These are phyloP conservation scores for Campylomormyrus tamandua DNA, from an alignment of 2,113 vertebrate species.

Conservation along the genomic window DNA sequence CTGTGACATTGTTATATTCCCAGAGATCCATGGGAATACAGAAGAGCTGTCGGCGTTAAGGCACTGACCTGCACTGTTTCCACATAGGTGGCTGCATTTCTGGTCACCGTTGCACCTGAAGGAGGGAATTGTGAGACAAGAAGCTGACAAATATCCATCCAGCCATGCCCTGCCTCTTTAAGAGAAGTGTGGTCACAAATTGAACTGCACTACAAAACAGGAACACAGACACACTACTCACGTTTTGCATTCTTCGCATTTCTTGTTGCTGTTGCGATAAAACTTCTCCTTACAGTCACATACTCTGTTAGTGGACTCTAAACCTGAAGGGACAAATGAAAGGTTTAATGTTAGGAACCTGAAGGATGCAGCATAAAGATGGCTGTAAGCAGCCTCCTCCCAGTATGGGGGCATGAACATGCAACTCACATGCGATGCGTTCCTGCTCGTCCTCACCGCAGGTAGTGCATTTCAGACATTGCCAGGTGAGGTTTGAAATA, in stretches of 20 bases:
- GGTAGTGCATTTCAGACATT: not conserved
- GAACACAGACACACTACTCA: conserved; percentile 37
- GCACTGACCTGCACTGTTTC: not conserved
- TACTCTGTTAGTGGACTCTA: conserved; percentile 25
- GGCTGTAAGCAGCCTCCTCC: not conserved
- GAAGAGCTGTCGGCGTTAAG: not conserved
- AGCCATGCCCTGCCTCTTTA: not conserved
- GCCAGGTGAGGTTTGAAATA: not conserved
- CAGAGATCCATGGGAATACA: not conserved
- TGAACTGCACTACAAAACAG: not conserved
- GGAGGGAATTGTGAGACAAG: not conserved
- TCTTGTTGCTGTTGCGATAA: conserved; percentile 22
- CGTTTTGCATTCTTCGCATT: conserved; percentile 45
- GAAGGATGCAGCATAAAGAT: too few species aligned
- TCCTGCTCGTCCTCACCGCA: conserved; percentile 32
- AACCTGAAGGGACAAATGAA: conserved; percentile 38
- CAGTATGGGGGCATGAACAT: not conserved
- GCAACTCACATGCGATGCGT: conserved; percentile 40
- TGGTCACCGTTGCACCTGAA: not conserved
- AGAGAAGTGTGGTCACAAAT: not conserved
- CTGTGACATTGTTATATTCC: not conserved
- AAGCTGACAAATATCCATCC: not conserved
- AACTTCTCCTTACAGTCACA: conserved; percentile 44
- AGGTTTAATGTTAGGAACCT: not conserved
- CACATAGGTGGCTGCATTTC: not conserved